Base-by-base conservation (phyloP, 2,888 invertebrate genomes). In the Seira musarum region DNA sequence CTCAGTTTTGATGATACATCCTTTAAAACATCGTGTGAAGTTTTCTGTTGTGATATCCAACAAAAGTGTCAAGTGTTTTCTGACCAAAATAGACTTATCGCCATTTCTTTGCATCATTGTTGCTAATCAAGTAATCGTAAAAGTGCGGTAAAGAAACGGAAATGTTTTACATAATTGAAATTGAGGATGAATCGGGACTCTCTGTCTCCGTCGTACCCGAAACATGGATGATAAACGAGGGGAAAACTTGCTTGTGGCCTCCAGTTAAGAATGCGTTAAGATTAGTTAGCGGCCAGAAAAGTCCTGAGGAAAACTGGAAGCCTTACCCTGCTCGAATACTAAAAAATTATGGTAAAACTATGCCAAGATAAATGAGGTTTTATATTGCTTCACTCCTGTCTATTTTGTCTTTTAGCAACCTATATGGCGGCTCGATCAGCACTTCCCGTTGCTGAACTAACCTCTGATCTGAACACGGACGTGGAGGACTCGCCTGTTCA, bases 361-460 rank as follows among this genome's bases (percentile, higher is more conserved):
- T n/a, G 13, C 60, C 17, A 60, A n/a, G 6, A 8, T 60, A 13
- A 6, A 13, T n/a, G 17, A 60, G 6, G 17, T 60, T 15, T 60
- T 60, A 60, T 6, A 8, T n/a, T 13, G 60, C 5, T 60, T 13
- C 17, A 17, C 10, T 60, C 6, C 17, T 60, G 17, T 8, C 17
- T 60, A 15, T 60, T 60, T 60, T 60, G 17, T 60, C 5, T 60
- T 60, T 6, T 19, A 66, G 66, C 21, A 19, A 40, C 66, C 1
- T 66, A 40, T 40, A 2, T 19, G 21, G 40, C 35, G 66, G 66
- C 66, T 66, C 1, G 15, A 19, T 10, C 17, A 6, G n/a, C 1
- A 1, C 21, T 66, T 17, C 2, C 40, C 35, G 40, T 40, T 8
- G n/a, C 40, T 2, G 66, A 66, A 17, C 19, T 40, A 21, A 66